Percentiles rank a stretch among this genome's conserved stretches.
Evolutionary conservation across 1,140 invertebrate species (phyloP).

Genomic region (Aricia agestis): DNA sequence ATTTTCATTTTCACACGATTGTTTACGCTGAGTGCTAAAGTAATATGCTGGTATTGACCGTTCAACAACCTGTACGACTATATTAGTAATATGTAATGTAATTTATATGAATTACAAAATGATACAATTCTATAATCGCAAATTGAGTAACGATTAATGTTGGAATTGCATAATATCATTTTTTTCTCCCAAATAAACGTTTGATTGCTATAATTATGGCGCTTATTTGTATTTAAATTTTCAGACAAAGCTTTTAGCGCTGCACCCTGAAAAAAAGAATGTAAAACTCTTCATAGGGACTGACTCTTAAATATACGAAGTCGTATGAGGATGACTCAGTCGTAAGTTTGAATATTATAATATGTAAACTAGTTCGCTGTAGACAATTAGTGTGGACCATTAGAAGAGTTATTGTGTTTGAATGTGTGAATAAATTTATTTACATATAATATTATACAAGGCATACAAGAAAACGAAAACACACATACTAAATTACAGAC

Average conservation of each 20-base stretch:
- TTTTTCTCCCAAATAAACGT: no score
- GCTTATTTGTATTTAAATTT: no score
- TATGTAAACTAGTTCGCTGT: conserved; percentile 69
- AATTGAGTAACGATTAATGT: no score
- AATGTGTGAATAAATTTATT: conserved; percentile 33
- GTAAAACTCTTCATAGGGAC: background rate
- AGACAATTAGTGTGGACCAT: conserved; percentile 69
- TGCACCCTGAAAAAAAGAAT: background rate
- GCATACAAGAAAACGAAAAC: conserved; percentile 17
- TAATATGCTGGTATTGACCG: conserved; percentile 18
- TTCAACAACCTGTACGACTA: no score
- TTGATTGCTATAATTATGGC: no score
- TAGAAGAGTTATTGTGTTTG: conserved; percentile 49
- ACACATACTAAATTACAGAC: background rate
- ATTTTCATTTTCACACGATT: background rate
- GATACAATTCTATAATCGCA: no score
- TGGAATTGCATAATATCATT: no score
- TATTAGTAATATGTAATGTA: no score
- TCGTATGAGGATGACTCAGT: conserved; percentile 68
- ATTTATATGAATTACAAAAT: no score
- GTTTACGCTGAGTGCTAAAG: conserved; percentile 2
- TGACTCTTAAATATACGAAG: conserved; percentile 23
- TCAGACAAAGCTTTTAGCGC: no score
- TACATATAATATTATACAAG: conserved; percentile 23
- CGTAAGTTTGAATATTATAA: conserved; percentile 72